These are phyloP conservation scores for Synanthedon tipuliformis DNA, from an alignment of 2,888 invertebrate genomes.

Conservation along the genomic window DNA sequence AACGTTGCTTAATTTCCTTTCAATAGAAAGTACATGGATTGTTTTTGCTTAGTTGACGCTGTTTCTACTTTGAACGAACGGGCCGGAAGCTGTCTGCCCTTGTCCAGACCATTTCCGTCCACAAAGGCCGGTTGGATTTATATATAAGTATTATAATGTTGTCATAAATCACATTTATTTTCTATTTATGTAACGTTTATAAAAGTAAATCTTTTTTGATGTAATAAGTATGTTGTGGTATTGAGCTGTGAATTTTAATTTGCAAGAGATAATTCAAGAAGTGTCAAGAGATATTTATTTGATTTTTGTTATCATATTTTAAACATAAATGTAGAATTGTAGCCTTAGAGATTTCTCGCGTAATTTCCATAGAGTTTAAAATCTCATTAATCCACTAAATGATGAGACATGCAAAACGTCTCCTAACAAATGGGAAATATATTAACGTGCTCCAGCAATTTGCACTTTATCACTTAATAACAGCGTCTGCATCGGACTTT, in stretches of 20 bases:
- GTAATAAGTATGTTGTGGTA: no score
- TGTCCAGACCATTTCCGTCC: constrained; percentile 59
- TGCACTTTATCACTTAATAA: constrained; percentile 11
- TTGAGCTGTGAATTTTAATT: no score
- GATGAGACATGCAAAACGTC: neutral
- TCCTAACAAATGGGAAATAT: neutral
- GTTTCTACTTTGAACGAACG: constrained; percentile 25
- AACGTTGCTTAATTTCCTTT: constrained; percentile 43
- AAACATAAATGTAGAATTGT: no score
- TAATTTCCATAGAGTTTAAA: neutral
- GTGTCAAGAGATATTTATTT: no score
- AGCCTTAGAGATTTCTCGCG: no score
- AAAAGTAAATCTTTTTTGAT: no score
- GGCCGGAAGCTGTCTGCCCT: constrained; percentile 52
- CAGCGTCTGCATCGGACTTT: constrained; percentile 35
- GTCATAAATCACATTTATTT: constrained; percentile 9
- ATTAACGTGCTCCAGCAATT: neutral
- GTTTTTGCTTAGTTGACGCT: constrained; percentile 26
- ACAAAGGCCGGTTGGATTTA: constrained; percentile 28
- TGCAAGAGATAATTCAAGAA: no score
- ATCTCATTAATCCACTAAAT: neutral
- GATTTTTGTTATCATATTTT: no score
- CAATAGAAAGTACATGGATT: constrained; percentile 13
- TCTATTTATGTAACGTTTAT: neutral
- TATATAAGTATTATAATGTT: constrained; percentile 33